Evolutionary conservation across 2,113 vertebrate genomes (phyloP), one percentile per base, ranked within the genome.

Genomic region (Elaphurus davidianus): DNA sequence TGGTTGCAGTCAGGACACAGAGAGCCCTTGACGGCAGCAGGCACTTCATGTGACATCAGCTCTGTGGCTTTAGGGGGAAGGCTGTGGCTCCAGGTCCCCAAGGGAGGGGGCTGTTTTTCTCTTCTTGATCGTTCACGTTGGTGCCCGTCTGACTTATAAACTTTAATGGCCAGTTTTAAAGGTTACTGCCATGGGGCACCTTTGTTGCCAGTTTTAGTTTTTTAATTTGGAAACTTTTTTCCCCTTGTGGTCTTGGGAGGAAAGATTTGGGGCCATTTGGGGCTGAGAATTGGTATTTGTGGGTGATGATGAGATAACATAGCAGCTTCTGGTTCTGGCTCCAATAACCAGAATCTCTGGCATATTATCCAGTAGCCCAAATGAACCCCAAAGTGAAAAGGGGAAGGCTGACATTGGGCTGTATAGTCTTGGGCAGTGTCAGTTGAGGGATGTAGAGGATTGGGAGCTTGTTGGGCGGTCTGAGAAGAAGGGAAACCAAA

Each of bases 181-280:
- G 98, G 99, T 99, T 99, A 98, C 99, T 99, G 98, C 99, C 98
- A 99, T 98, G 98, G 99, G 98, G 98, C 98, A 98, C 99, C 99
- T 99, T 99, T 98, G 98, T 99, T 99, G 98, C 99, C 99, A 98
- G 98, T 99, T 99, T 99, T 99, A 99, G 99, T 98, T 98, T 99
- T 99, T 99, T 99, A 99, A 99, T 99, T 99, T 99, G 99, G 99
- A 99, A 99, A 99, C 98, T 99, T 99, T 99, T 99, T 98, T 97
- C 98, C 97, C 98, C 98, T 98, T 99, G 99, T 99, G 99, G 99
- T 99, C 45, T 92, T 93, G 98, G 97, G 97, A 99, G 99, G 98
- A 99, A 99, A 98, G 98, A 98, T 98, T 99, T 97, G 98, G 98
- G 98, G 98, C 98, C 76, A 57, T 98, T 98, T 81, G 74, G 98